phyloP scores from a whole-genome alignment of 2,797 vertebrate genomes.

The Diplodus puntazzo region DNA sequence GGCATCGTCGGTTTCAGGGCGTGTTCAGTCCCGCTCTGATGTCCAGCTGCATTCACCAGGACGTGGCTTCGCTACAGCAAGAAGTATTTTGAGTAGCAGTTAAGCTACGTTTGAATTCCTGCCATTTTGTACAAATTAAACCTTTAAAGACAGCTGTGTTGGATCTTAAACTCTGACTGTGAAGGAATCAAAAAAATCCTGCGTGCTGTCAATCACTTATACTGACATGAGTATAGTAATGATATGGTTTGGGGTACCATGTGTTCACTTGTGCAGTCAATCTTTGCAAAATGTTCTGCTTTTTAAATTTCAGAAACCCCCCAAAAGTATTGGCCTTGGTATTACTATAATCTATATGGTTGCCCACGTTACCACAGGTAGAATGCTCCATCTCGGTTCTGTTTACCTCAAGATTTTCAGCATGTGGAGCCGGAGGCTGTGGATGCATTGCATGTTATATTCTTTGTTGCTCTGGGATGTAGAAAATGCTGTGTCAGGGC shows the following conservation, averaged over 20 bases:
- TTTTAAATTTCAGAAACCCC: too few relatives aligned
- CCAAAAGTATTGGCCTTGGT: too few relatives aligned
- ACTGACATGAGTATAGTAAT: background rate
- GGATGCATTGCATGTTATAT: slow-evolving; percentile 6
- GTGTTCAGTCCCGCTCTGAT: too few relatives aligned
- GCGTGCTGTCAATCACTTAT: background rate
- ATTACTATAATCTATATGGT: background rate
- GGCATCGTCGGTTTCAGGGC: too few relatives aligned
- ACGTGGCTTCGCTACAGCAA: too few relatives aligned
- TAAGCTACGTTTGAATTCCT: too few relatives aligned
- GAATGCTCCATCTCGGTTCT: background rate
- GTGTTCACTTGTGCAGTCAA: background rate
- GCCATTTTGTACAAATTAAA: too few relatives aligned
- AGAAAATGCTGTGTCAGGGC: slow-evolving; percentile 55
- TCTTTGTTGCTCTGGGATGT: slow-evolving; percentile 2
- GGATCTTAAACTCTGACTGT: background rate
- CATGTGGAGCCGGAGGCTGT: background rate
- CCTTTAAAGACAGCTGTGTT: too few relatives aligned
- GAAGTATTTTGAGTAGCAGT: too few relatives aligned
- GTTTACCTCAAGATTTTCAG: slow-evolving; percentile 4
- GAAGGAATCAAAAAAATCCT: background rate
- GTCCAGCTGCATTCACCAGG: too few relatives aligned
- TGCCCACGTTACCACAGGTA: background rate
- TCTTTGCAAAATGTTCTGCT: background rate
- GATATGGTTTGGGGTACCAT: background rate